Evolutionary conservation across 2,888 invertebrate genomes (phyloP).

Genomic region (Drosophila mimica): DNA sequence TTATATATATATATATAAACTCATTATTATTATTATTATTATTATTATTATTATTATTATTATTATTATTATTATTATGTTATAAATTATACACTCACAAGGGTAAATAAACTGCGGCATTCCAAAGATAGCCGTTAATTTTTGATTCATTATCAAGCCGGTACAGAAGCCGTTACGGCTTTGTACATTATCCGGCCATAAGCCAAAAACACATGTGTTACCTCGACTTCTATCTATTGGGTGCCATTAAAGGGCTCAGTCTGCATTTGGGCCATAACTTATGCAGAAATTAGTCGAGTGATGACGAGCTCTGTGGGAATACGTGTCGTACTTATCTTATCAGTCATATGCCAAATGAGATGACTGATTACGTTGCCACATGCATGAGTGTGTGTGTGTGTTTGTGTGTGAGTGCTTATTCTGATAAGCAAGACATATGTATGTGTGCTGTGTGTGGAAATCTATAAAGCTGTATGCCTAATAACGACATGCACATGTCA

Average conservation of each 20-base stretch:
- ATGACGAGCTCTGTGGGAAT: conserved; percentile 35
- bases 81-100: not conserved
- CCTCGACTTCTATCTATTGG: conserved; percentile 55
- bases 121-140: not conserved
- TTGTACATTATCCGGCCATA: not conserved
- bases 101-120: not conserved
- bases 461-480: conserved; percentile 73
- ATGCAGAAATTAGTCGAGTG: conserved; percentile 55
- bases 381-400: conserved; percentile 13
- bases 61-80: too few species aligned
- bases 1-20: too few species aligned
- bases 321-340: conserved; percentile 62
- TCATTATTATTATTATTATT: too few species aligned
- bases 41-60: too few species aligned
- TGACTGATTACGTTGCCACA: conserved; percentile 74
- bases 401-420: conserved; percentile 10
- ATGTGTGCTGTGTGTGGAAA: conserved; percentile 68
- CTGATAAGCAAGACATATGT: conserved; percentile 77
- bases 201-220: conserved; percentile 14
- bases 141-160: not conserved
- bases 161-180: conserved; percentile 1
- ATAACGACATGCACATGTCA: conserved; percentile 71
- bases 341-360: conserved; percentile 74
- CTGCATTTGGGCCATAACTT: conserved; percentile 44
- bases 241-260: conserved; percentile 44